Base-by-base conservation (phyloP, 2,888 invertebrate genomes). In the Aelia acuminata region DNA sequence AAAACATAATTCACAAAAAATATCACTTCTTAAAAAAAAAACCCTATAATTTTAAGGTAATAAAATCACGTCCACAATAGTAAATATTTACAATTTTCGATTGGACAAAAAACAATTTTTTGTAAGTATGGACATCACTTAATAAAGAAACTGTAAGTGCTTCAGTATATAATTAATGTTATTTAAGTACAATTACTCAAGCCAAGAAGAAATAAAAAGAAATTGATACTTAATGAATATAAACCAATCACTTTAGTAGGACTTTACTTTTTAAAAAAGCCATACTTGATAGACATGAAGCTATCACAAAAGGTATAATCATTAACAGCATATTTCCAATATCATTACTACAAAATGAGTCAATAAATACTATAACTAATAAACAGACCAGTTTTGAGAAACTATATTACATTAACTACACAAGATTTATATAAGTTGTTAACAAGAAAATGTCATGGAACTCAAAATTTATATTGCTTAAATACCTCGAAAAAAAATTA, bases 371-470 rank as follows among this genome's bases (percentile, higher is more conserved):
- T 35, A 35, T 35, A 35, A 18, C 31, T 5, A 70, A 70, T 35
- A 35, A 70, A 35, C 63, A 35, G 26, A 70, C 63, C 63, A 70
- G 63, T 70, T 70, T 20, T 70, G 63, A 35, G 63, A 70, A 70
- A 70, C 20, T 70, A 31, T 11, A 70, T 20, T 18, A 70, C 18
- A 57, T 8, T 18, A 70, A 70, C 20, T 13, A 70, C 31, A 70
- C 18, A 70, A 57, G 15, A 70, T 70, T 20, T 35, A 35, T 1
- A 35, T 70, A 70, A 35, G 5, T 63, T 31, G 15, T 70, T 5
- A 35, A 70, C 11, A 70, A 70, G 18, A 70, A 31, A 35, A 35
- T 70, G 63, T 70, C 63, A 70, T 70, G 63, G 35, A 70, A 70
- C 31, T 70, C 18, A 31, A 70, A 70, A 18, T 70, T 70, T 20